Conservation (phyloP, 2,888 invertebrate species). For the Oscheius onirici region DNA sequence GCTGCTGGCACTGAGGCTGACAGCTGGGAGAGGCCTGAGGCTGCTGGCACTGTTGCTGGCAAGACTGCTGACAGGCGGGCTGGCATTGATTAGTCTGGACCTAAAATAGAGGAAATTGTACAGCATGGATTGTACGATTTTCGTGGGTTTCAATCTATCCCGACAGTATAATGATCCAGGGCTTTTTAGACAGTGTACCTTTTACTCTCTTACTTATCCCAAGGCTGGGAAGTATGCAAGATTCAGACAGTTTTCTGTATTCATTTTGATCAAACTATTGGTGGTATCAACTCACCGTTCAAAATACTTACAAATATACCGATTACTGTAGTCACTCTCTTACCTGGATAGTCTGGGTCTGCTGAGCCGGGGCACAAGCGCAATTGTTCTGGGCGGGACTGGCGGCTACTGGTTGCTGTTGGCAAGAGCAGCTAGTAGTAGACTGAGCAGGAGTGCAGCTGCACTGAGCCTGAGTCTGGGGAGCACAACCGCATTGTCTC, state of each 20-base stretch:
- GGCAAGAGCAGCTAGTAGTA: conserved; percentile 46
- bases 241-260: no score
- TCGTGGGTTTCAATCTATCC: no score
- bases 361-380: conserved; percentile 43
- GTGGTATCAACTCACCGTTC: no score
- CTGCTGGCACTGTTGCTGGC: conserved; percentile 42
- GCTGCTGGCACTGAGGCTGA: conserved; percentile 45
- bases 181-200: no score
- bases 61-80: conserved; percentile 50
- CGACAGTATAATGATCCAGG: no score
- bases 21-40: conserved; percentile 39
- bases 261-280: no score
- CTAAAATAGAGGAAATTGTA: conserved; percentile 23
- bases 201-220: no score
- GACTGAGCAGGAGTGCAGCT: conserved; percentile 35
- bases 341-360: conserved; percentile 37
- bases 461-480: conserved; percentile 40
- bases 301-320: neutral
- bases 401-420: conserved; percentile 42
- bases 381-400: conserved; percentile 18
- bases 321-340: neutral
- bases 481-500: conserved; percentile 55
- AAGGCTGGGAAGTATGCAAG: no score
- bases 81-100: conserved; percentile 45
- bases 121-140: no score